Base-by-base conservation (phyloP, 2,113 vertebrate species). In the Psittacula cyanocephala region DNA sequence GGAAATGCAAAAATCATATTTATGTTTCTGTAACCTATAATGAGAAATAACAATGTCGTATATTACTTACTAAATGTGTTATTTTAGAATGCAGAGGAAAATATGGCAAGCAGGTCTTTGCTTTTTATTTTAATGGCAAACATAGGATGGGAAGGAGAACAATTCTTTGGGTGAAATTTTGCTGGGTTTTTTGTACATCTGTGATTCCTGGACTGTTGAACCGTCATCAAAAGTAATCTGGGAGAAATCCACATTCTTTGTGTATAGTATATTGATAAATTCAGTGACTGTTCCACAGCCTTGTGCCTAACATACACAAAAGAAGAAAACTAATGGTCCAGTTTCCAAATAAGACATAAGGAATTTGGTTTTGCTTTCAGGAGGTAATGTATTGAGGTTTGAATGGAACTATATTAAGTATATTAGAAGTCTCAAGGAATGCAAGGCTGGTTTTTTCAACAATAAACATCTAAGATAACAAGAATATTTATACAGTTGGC, bases 381-480 rank as follows among this genome's bases (percentile, higher is more conserved):
- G 74, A 91, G 16, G 60, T 68, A 53, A 37, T 39, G 11, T 77
- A 44, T 75, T 53, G 64, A 81, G 31, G 39, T 91, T 94, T 83
- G 68, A 90, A 50, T 75, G 59, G n/a, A 90, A 80, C 67, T 62
- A 44, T 55, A 24, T 49, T 74, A 70, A 81, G 12, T 43, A 39
- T 91, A 94, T 75, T 75, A 62, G 88, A 88, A 74, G 52, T 95
- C 50, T 88, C 13, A 81, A 72, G 86, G 91, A 95, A 81, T 71
- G 50, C 55, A 80, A 83, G 28, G 23, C 59, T 87, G 69, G 11
- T 95, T 93, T 86, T 16, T 74, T 92, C 60, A 91, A 75, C 69
- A 86, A 17, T 88, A 86, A 93, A 60, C n/a, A 79, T 67, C 55
- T 78, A 81, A 81, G 76, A 50, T 83, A 82, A 39, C 44, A 63